Percentiles rank a stretch among this genome's conserved stretches.
Evolutionary conservation across 2,888 invertebrate genomes (phyloP).

Genomic region (Cyrtodaria siliqua): DNA sequence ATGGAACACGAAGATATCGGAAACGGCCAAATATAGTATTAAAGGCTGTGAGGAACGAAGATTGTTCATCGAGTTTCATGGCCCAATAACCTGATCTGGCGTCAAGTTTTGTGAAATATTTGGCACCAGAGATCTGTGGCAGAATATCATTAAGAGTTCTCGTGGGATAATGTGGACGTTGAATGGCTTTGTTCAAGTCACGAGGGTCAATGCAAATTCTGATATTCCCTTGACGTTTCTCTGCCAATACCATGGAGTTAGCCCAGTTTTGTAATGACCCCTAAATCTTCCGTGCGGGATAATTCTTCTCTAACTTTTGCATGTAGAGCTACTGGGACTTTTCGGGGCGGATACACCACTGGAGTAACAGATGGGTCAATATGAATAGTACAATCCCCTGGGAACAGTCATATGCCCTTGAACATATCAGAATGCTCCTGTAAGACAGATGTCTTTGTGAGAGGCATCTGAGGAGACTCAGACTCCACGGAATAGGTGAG

Average conservation of each 20-base stretch:
- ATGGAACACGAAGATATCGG: slow-evolving; percentile 48
- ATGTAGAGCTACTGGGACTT: slow-evolving; percentile 36
- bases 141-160: slow-evolving; percentile 61
- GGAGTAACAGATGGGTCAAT: slow-evolving; percentile 17
- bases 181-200: slow-evolving; percentile 45
- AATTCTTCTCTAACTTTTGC: too few species aligned
- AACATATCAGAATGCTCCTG: slow-evolving; percentile 30
- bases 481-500: slow-evolving; percentile 28
- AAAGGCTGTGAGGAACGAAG: slow-evolving; percentile 39
- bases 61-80: slow-evolving; percentile 40
- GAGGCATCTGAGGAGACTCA: not conserved
- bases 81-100: slow-evolving; percentile 33
- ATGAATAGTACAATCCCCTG: slow-evolving; percentile 30
- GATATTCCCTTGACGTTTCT: slow-evolving; percentile 45
- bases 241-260: slow-evolving; percentile 28
- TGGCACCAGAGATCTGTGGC: slow-evolving; percentile 28
- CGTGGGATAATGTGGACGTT: slow-evolving; percentile 52
- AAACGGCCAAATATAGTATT: slow-evolving; percentile 37
- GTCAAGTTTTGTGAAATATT: slow-evolving; percentile 19
- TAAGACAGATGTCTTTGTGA: slow-evolving; percentile 22
- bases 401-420: slow-evolving; percentile 38
- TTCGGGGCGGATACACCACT: slow-evolving; percentile 21
- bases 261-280: slow-evolving; percentile 50
- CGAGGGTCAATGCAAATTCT: slow-evolving; percentile 59
- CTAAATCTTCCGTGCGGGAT: slow-evolving; percentile 18